Base-by-base conservation (phyloP, 2,888 invertebrate genomes). In the Orthonevra nobilis region DNA sequence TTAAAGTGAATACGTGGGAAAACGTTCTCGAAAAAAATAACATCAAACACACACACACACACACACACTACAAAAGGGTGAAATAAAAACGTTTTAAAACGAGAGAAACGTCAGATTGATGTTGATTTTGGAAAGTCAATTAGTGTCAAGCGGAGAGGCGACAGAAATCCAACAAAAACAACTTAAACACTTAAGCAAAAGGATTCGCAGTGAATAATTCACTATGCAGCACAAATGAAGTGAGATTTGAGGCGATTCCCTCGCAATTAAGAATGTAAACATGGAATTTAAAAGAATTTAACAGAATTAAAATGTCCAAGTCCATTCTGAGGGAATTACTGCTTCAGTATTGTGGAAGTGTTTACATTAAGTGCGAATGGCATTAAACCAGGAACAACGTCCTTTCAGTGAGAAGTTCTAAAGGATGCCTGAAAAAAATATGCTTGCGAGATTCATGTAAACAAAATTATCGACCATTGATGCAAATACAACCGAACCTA, bases 51-150 rank as follows among this genome's bases (percentile, higher is more conserved):
- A 32, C 7, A 7, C 10, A 32, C 20, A 44, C n/a, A n/a, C n/a
- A n/a, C n/a, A n/a, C n/a, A 42, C 17, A n/a, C 34, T 40, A 28
- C 20, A 54, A 52, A 44, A 26, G n/a, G 15, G 2, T 19, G 14
- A 42, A 42, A 52, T 1, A 23, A 38, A 63, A 19, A 19, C 9
- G n/a, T 19, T 20, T 20, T 23, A 68, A 20, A 10, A 20, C 10
- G 9, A 30, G 32, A 23, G 28, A 20, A 40, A 50, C 28, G 15
- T 30, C 26, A 36, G 34, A 48, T 42, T 61, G 46, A 61, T 75
- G 64, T 77, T 64, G 70, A 77, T 77, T 77, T 70, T 70, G 20
- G 44, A 64, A 70, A 77, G 70, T 70, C 77, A 77, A 77, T 77
- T 77, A 77, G 70, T 52, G 70, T 54, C 58, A 44, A 48, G 42